A percentile compares a stretch with the other conserved stretches of the same genome.
These are phyloP conservation scores for Yponomeuta evonymella DNA, from an alignment of 2,888 invertebrate species.

Conservation along the genomic window DNA sequence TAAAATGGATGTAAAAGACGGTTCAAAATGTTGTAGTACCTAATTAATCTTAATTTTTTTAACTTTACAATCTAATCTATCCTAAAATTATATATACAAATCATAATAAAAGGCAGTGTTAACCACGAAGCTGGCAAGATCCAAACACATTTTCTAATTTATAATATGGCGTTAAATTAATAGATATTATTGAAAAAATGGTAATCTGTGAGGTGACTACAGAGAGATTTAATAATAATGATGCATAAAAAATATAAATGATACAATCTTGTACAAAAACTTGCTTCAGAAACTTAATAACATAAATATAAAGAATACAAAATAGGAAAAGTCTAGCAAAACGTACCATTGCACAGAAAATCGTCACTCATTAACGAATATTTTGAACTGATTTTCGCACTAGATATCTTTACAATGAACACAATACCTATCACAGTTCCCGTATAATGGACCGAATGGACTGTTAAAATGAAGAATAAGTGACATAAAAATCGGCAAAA, in stretches of 20 bases:
- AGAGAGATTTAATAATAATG: conserved; percentile 11
- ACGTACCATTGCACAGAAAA: conserved; percentile 37
- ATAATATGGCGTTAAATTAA: conserved; percentile 70
- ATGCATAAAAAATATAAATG: conserved; percentile 25
- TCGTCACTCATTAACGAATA: conserved; percentile 34
- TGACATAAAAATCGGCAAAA: background rate
- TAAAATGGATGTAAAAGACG: background rate
- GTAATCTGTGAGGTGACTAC: conserved; percentile 34
- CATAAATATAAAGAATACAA: conserved; percentile 40
- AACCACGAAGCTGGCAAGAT: conserved; percentile 74
- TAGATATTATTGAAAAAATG: conserved; percentile 41
- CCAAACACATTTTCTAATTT: conserved; percentile 66
- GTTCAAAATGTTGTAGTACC: background rate
- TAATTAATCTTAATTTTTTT: background rate
- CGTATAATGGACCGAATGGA: conserved; percentile 51
- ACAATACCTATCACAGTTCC: conserved; percentile 72
- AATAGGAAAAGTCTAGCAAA: conserved; percentile 53
- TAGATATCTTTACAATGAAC: conserved; percentile 62
- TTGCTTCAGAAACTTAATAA: conserved; percentile 25
- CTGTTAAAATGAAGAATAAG: conserved; percentile 24
- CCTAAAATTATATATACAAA: conserved; percentile 64
- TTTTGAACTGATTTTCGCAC: conserved; percentile 31
- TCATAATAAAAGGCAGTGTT: conserved; percentile 62
- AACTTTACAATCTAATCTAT: background rate
- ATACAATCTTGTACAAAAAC: conserved; percentile 17